Percentiles rank a stretch among this genome's conserved stretches.
Conservation (phyloP, 2,113 vertebrate genomes). For the Nannobrachium achirus region DNA sequence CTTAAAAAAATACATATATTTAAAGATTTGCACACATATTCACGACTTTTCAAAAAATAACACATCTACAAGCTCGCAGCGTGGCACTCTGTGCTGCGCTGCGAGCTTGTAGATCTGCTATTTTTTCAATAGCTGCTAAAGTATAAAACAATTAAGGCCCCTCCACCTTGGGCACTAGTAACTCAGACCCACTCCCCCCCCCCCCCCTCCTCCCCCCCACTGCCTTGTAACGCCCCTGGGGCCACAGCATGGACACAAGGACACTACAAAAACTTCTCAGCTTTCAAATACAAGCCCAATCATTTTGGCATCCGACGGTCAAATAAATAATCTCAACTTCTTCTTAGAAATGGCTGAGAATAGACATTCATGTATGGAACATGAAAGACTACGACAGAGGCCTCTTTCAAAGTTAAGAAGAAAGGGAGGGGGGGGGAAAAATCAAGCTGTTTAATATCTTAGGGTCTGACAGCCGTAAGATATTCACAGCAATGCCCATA, state of each 20-base stretch:
- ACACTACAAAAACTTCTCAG: conserved; percentile 50
- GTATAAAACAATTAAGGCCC: too few relatives aligned
- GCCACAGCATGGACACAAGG: conserved; percentile 47
- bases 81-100: too few relatives aligned
- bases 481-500: conserved; percentile 45
- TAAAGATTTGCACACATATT: too few relatives aligned
- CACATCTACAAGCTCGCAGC: too few relatives aligned
- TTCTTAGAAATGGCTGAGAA: conserved; percentile 70
- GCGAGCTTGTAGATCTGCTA: too few relatives aligned
- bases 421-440: background rate
- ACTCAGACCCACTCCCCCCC: too few relatives aligned
- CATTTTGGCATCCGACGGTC: conserved; percentile 63
- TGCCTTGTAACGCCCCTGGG: too few relatives aligned
- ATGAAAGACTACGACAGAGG: conserved; percentile 21
- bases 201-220: too few relatives aligned
- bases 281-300: conserved; percentile 62
- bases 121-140: too few relatives aligned
- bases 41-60: too few relatives aligned
- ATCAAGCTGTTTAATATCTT: conserved; percentile 31
- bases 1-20: too few relatives aligned
- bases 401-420: conserved; percentile 20
- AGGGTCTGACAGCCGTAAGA: conserved; percentile 19
- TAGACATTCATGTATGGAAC: conserved; percentile 28
- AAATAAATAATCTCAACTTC: conserved; percentile 70
- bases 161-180: too few relatives aligned